Base-by-base conservation (phyloP, 2,113 vertebrate genomes). In the Murina feae region DNA sequence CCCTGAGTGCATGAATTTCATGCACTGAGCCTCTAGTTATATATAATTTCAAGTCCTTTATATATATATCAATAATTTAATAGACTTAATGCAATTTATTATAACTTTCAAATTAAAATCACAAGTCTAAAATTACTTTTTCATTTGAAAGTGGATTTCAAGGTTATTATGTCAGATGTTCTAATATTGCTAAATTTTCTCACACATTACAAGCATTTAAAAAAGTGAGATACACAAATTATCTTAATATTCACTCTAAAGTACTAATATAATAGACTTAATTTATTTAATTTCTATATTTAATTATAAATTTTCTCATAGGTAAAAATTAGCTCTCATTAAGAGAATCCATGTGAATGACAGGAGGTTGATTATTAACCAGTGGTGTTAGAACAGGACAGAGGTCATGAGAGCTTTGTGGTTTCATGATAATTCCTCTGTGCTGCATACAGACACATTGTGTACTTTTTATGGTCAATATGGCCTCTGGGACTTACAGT, bases 131-230 rank as follows among this genome's bases (percentile, higher is more conserved):
- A 91, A 37, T 86, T 37, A 60, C 25, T 65, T 68, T 88, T 93
- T 87, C 6, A 85, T 71, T 81, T 81, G 63, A 71, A 91, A 53
- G 18, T 71, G 23, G 8, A 76, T 60, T 93, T 74, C 37, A 71
- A 80, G 47, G 12, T 37, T 90, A 69, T 76, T 71, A 66, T 76
- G 20, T 86, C 39, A 17, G 28, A 32, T 71, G 84, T 85, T 81
- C 58, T 89, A 86, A 49, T 20, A 89, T 32, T 95, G 60, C n/a
- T 89, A 58, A 82, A 47, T 71, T 85, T 93, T 84, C 47, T 84
- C 8, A 75, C 39, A 68, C 14, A 44, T 79, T 78, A n/a, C 2
- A 91, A 88, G 25, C 44, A 12, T 91, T 80, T n/a, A 42, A 51
- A 83, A 89, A 88, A 68, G 42, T 92, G 18, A 86, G 75, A 16